Evolutionary conservation across 1,140 invertebrate genomes (phyloP).

Genomic region (Phymorhynchus buccinoides): DNA sequence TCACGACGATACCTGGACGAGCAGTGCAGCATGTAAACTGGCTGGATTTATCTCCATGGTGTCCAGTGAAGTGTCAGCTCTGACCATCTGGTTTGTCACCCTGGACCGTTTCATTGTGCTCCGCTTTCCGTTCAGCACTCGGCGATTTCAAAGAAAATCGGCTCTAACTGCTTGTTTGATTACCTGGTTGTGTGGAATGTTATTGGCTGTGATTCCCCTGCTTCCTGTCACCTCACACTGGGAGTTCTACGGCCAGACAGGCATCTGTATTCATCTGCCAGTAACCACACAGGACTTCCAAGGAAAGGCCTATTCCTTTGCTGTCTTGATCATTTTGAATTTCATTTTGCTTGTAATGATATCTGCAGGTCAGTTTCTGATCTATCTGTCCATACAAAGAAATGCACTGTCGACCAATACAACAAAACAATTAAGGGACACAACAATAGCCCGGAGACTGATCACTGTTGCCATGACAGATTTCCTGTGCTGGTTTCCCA

Average conservation of each 20-base stretch:
- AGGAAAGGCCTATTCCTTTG: conserved; percentile 50
- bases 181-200: conserved; percentile 33
- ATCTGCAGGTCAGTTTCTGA: conserved; percentile 44
- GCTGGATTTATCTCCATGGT: conserved; percentile 57
- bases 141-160: background rate
- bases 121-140: conserved; percentile 26
- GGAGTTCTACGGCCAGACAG: conserved; percentile 51
- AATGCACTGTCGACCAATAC: conserved; percentile 7
- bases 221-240: conserved; percentile 36
- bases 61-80: conserved; percentile 59
- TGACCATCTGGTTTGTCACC: conserved; percentile 54
- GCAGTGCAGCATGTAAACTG: conserved; percentile 51
- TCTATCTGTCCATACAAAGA: conserved; percentile 29
- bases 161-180: conserved; percentile 25
- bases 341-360: conserved; percentile 47
- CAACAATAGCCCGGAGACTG: conserved; percentile 42
- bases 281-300: conserved; percentile 28
- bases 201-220: conserved; percentile 39
- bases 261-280: conserved; percentile 52
- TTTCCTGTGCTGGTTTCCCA: conserved; percentile 40
- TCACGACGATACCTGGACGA: conserved; percentile 52
- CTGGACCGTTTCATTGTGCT: conserved; percentile 51
- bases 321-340: conserved; percentile 52
- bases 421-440: conserved; percentile 22
- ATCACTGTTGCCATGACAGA: conserved; percentile 43